Evolutionary conservation across 2,113 vertebrate genomes (phyloP).

Genomic region (Cairina moschata): DNA sequence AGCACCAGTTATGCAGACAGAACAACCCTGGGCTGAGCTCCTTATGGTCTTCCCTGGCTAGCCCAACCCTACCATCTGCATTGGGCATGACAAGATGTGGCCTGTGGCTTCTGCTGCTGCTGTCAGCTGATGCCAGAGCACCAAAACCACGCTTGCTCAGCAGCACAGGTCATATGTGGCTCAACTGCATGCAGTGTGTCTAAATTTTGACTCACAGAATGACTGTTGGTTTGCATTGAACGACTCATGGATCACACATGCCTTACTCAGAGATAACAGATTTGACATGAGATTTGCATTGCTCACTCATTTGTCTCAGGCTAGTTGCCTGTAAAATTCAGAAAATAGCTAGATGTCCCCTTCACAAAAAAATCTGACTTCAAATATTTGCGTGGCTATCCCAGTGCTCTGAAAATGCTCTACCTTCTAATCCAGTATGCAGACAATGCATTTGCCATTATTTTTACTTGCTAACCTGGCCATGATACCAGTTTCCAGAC

Average conservation of each 20-base stretch:
- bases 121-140: background rate
- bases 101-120: background rate
- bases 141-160: background rate
- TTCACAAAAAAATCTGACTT: background rate
- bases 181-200: background rate
- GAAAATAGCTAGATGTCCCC: background rate
- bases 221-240: background rate
- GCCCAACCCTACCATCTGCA: background rate
- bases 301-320: background rate
- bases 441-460: background rate
- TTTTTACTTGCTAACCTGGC: background rate
- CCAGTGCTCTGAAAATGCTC: background rate
- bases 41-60: background rate
- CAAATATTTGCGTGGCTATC: background rate
- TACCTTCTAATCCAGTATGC: background rate
- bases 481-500: background rate
- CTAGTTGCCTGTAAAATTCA: background rate
- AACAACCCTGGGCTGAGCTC: background rate
- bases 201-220: background rate
- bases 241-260: background rate
- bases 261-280: background rate
- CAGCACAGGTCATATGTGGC: background rate
- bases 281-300: background rate
- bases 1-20: background rate
- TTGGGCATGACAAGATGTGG: background rate